Evolutionary conservation across 2,888 invertebrate genomes (phyloP).

Genomic region (Sphaeridia pumilis): DNA sequence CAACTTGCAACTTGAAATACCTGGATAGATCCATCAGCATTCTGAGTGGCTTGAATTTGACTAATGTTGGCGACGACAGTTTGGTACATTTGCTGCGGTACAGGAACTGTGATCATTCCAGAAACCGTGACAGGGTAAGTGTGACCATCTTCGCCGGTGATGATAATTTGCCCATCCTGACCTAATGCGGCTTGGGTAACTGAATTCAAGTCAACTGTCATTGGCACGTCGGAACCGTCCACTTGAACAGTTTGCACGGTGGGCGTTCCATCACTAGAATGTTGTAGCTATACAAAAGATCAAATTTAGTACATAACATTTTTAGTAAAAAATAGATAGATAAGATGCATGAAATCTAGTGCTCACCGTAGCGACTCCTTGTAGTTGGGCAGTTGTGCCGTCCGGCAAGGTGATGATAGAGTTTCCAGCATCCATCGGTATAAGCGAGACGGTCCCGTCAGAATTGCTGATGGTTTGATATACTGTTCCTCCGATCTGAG

Average conservation of each 20-base stretch:
- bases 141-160: conserved; percentile 89
- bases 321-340: no score
- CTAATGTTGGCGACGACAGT: conserved; percentile 86
- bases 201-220: conserved; percentile 75
- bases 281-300: conserved; percentile 33
- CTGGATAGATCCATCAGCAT: conserved; percentile 31
- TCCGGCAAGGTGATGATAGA: conserved; percentile 90
- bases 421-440: conserved; percentile 87
- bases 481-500: conserved; percentile 76
- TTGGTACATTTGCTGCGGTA: conserved; percentile 90
- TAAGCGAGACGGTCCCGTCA: conserved; percentile 89
- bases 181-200: conserved; percentile 82
- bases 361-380: conserved; percentile 57
- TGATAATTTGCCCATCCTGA: conserved; percentile 86
- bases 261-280: conserved; percentile 39
- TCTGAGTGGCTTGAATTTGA: conserved; percentile 49
- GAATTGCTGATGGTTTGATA: conserved; percentile 93
- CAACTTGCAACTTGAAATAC: no score
- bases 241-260: conserved; percentile 50
- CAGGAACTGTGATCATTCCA: conserved; percentile 90
- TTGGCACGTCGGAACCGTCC: conserved; percentile 48
- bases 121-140: conserved; percentile 73
- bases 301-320: no score
- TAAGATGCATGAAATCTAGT: no score
- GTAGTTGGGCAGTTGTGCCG: conserved; percentile 89